Base-by-base conservation (phyloP, 2,797 vertebrate genomes). In the Acrossocheilus fasciatus region DNA sequence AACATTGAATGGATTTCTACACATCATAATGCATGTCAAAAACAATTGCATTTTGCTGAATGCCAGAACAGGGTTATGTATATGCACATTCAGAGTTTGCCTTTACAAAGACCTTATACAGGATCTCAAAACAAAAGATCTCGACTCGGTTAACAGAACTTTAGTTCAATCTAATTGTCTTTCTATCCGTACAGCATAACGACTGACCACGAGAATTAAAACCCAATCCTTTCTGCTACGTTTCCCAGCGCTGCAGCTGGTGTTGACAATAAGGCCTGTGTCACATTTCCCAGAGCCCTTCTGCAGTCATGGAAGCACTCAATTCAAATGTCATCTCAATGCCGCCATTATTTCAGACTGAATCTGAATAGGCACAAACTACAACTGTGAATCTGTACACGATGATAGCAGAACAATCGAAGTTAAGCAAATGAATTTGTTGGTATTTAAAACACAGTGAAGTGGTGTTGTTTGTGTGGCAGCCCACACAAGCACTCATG, bases 181-280 rank as follows among this genome's bases (percentile, higher is more conserved):
- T 59, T 77, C 70, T 81, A 62, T 59, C 69, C 43, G 75, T 78
- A 74, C 73, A 76, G 17, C 75, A 72, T 64, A 81, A 66, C 20
- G 62, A 68, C 69, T 82, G 79, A 47, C 45, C 45, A 68, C 45
- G 9, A 41, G 23, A 80, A 74, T 89, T 80, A 73, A 88, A 89
- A 81, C 83, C 36, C 47, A 69, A 81, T 80, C 86, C 82, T 84
- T 90, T 85, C 80, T 83, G 88, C 85, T 41, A 81, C 77, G 86
- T 83, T 89, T 87, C 88, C 74, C 72, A 45, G 23, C 50, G 36
- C 43, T 76, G 83, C 91, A 91, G 90, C 92, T 92, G 91, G 66
- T 64, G 30, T 36, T 54, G 52, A 92, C 89, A 91, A 91, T 86
- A 89, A 91, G 74, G 45, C 72, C 87, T 91, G 91, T 90, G 86